phyloP scores from a whole-genome alignment of 1,140 invertebrate species.

The Drosophila tsacasi region DNA sequence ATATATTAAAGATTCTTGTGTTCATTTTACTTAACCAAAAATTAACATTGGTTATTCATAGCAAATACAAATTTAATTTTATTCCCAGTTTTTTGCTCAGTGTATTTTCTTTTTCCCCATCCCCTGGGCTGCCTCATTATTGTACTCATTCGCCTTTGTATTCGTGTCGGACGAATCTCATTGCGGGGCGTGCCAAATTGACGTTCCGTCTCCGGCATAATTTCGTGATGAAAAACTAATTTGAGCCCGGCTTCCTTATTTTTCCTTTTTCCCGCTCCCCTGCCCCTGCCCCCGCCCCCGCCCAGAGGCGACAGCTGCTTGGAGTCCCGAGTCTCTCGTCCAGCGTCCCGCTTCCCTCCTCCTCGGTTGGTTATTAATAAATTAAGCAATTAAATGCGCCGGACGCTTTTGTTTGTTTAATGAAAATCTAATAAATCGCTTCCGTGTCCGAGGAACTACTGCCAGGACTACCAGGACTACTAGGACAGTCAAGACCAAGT shows the following conservation, averaged over 20 bases:
- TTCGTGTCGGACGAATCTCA: slow-evolving; percentile 49
- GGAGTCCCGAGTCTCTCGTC: neutral
- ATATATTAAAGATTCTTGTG: neutral
- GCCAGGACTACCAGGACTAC: neutral
- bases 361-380: slow-evolving; percentile 71
- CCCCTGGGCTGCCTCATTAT: slow-evolving; percentile 38
- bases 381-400: slow-evolving; percentile 79
- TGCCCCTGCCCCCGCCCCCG: neutral
- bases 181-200: slow-evolving; percentile 70
- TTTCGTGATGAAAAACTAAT: slow-evolving; percentile 76
- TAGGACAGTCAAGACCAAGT: neutral
- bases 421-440: slow-evolving; percentile 79
- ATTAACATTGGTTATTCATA: accelerated
- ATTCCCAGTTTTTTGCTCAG: neutral
- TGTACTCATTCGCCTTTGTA: slow-evolving; percentile 58
- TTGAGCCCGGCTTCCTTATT: slow-evolving; percentile 51
- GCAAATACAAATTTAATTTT: too few species aligned
- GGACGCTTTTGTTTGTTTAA: slow-evolving; percentile 74
- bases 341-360: neutral
- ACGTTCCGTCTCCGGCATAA: slow-evolving; percentile 65
- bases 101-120: neutral
- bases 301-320: slow-evolving; percentile 52
- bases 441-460: slow-evolving; percentile 51
- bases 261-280: neutral
- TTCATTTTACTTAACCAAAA: too few species aligned